Evolutionary conservation across 2,888 invertebrate genomes (phyloP), one percentile per base, ranked within the genome.

Genomic region (Microplitis deprimator): DNA sequence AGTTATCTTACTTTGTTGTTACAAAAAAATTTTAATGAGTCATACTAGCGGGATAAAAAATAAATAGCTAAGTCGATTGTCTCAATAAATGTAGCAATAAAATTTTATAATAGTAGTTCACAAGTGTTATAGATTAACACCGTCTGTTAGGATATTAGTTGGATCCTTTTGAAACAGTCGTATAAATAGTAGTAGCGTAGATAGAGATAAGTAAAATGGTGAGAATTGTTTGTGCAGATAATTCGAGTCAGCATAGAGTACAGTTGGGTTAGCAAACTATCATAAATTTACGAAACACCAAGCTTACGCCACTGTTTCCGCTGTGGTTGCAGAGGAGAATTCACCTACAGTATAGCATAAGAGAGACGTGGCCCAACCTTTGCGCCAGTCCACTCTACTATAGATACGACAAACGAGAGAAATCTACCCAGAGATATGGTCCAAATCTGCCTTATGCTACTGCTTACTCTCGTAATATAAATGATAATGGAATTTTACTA

Each of bases 211-310:
- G 17, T 62, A 62, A 74, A 64, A 70, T 74, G 76, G 60, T 64
- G 74, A 77, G 67, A 77, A 62, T 79, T 85, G 84, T 87, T 87
- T 86, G 83, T 82, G 76, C 75, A 80, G 79, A 82, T 86, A 83
- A 85, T 85, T 85, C 82, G 67, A 82, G 82, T 79, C 82, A 81
- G 84, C 84, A 81, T 80, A 83, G 81, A 59, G 8, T 83, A 84
- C 84, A 83, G 81, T 82, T 81, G 83, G 85, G 84, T 85, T 85
- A 85, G 83, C 81, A 82, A 85, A 85, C 86, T 85, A 81, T 85
- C 86, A 84, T 86, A 87, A 86, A 86, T 87, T 86, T 81, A 78
- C 74, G 68, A 73, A 73, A 77, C 77, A 74, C 77, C 72, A 68
- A 77, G 77, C 73, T 77, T 77, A 73, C 69, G 68, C 71, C 50